Evolutionary conservation across 2,113 vertebrate genomes (phyloP).

Genomic region (Oncorhynchus masou): DNA sequence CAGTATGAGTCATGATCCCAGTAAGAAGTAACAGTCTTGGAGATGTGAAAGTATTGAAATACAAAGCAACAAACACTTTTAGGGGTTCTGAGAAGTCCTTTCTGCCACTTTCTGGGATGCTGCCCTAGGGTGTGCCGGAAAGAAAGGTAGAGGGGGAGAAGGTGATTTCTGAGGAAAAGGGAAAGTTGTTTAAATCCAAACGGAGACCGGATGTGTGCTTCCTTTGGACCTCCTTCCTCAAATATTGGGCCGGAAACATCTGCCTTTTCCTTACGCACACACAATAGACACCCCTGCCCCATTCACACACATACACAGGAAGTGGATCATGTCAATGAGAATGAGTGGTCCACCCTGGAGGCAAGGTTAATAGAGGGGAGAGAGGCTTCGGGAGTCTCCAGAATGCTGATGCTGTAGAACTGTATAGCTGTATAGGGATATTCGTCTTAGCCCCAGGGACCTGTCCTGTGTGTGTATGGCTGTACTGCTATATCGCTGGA

Average conservation of each 20-base stretch:
- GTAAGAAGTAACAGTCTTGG: conserved; percentile 39
- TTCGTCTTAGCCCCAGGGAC: conserved; percentile 42
- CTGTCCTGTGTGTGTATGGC: neutral
- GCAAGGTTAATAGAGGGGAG: conserved; percentile 52
- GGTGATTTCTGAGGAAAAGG: conserved; percentile 14
- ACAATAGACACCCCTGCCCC: conserved; percentile 61
- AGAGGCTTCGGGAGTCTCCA: conserved; percentile 50
- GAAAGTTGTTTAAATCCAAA: neutral
- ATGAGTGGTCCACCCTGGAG: conserved; percentile 58
- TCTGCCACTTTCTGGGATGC: conserved; percentile 16
- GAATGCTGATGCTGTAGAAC: conserved; percentile 63
- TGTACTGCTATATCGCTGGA: conserved; percentile 1
- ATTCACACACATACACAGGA: conserved; percentile 55
- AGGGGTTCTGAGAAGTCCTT: conserved; percentile 43
- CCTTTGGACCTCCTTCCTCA: conserved; percentile 68
- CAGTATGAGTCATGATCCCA: conserved; percentile 39
- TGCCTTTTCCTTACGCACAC: conserved; percentile 55
- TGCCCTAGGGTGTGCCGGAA: conserved; percentile 3
- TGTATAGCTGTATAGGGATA: conserved; percentile 33
- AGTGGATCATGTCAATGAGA: conserved; percentile 71
- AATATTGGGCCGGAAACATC: conserved; percentile 74
- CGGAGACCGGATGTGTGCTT: conserved; percentile 68
- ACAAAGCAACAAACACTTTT: conserved; percentile 42
- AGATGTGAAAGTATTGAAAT: conserved; percentile 43
- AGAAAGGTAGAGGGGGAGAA: conserved; percentile 15